Base-by-base conservation (phyloP, 2,797 vertebrate species). In the Helarctos malayanus region DNA sequence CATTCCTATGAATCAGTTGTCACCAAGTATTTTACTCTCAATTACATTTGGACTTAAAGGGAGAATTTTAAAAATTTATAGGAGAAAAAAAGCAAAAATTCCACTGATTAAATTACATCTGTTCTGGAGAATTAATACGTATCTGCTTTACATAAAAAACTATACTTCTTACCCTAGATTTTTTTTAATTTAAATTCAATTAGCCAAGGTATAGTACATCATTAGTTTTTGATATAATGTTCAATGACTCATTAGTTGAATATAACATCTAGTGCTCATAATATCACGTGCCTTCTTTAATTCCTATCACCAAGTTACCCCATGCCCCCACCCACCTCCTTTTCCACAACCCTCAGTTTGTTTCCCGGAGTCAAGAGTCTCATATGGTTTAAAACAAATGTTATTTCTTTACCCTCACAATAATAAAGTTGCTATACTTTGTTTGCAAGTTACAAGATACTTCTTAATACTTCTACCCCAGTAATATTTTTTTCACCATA, bases 381-480 rank as follows among this genome's bases (percentile, higher is more conserved):
- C 14, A 63, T 63, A 63, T n/a, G 61, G 61, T 86, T 92, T 90
- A 86, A 82, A 95, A 71, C 6, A 89, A 89, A 68, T 52, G 4
- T 9, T 73, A 29, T 45, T 56, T 73, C 57, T 85, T 95, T 91
- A 75, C 18, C 4, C 38, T 95, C 29, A 76, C 3, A 56, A 38
- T 49, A 76, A 80, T 83, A 71, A 65, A 91, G 27, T 63, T 89
- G 29, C 38, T 80, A 45, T 92, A 75, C 12, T 81, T 85, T 94
- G 73, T 10, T 47, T 83, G 38, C 32, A 79, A 85, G 16, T 73
- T 85, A 59, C 14, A 94, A 91, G 71, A 38, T 27, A 76, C 8
- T 68, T 96, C 38, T 73, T 73, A 78, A 83, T 63, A 25, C 8
- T 79, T 91, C 35, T 18, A 88, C 8, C 11, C 4, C 45, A 41